phyloP scores from a whole-genome alignment of 2,113 vertebrate species.

The Kryptolebias marmoratus region DNA sequence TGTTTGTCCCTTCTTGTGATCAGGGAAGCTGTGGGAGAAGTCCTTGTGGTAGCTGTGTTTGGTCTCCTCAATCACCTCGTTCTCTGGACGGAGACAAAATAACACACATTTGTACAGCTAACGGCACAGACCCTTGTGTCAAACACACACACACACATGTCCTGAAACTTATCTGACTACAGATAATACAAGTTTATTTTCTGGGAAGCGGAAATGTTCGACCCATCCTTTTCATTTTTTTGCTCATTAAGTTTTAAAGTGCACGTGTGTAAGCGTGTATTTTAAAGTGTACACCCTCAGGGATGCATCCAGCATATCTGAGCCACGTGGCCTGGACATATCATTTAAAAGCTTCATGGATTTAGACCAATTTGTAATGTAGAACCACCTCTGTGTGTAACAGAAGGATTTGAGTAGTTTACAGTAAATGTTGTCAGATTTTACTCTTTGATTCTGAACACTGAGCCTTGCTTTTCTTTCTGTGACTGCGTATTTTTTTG shows the following conservation, averaged over 20 bases:
- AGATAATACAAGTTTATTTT: not conserved
- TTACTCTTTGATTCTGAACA: conserved; percentile 49
- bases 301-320: too few species aligned
- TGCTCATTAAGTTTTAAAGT: too few species aligned
- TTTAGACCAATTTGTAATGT: too few species aligned
- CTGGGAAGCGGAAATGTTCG: too few species aligned
- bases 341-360: too few species aligned
- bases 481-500: conserved; percentile 7
- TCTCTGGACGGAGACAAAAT: conserved; percentile 73
- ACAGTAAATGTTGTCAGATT: not conserved
- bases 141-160: not conserved
- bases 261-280: too few species aligned
- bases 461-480: conserved; percentile 5
- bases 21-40: conserved; percentile 60
- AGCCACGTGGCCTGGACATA: too few species aligned
- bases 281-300: too few species aligned
- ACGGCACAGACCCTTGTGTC: not conserved
- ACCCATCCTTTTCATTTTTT: too few species aligned
- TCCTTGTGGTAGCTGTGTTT: conserved; percentile 77
- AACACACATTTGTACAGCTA: conserved; percentile 28
- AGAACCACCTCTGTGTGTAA: too few species aligned
- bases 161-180: not conserved
- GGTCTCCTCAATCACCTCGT: conserved; percentile 74
- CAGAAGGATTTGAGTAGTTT: too few species aligned
- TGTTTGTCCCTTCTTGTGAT: conserved; percentile 67